Percentiles rank a stretch among this genome's conserved stretches.
These are phyloP conservation scores for Scaptodrosophila latifasciaeformis DNA, from an alignment of 2,888 invertebrate genomes.

Conservation along the genomic window DNA sequence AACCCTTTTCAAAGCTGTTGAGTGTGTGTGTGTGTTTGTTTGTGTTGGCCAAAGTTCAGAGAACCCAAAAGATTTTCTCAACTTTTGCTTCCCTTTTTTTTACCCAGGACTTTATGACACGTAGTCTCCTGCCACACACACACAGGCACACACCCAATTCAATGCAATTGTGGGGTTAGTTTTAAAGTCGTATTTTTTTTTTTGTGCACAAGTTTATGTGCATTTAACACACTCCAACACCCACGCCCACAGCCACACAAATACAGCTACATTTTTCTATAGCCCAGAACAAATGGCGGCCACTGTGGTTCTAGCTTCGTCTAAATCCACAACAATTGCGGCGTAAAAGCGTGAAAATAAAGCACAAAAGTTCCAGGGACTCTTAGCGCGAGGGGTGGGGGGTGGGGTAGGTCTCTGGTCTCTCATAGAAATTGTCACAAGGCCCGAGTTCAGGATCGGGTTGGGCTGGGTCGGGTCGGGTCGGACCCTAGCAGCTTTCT, in stretches of 20 bases:
- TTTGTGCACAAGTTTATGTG: conserved; percentile 49
- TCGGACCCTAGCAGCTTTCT: conserved; percentile 16
- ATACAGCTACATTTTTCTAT: no score
- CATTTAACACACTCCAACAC: conserved; percentile 5
- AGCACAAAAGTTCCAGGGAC: conserved; percentile 30
- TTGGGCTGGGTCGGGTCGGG: background rate
- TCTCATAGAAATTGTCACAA: conserved; percentile 5
- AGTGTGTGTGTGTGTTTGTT: background rate
- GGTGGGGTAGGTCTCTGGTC: background rate
- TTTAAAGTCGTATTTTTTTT: conserved; percentile 61
- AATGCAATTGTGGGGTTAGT: conserved; percentile 53
- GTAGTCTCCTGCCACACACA: no score
- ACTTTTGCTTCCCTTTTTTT: conserved; percentile 37
- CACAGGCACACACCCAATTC: background rate
- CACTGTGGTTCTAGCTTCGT: no score
- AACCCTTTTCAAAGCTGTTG: no score
- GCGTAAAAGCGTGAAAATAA: conserved; percentile 68
- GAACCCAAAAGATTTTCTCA: no score
- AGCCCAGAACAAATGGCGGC: no score
- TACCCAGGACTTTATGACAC: no score
- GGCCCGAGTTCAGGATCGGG: conserved; percentile 1
- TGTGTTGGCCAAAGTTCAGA: conserved; percentile 41
- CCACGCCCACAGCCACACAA: no score
- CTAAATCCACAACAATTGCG: conserved; percentile 59
- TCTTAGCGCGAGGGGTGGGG: background rate